A percentile compares a stretch with the other conserved stretches of the same genome.
Evolutionary conservation across 2,113 vertebrate species (phyloP).

Genomic region (Symphodus melops): DNA sequence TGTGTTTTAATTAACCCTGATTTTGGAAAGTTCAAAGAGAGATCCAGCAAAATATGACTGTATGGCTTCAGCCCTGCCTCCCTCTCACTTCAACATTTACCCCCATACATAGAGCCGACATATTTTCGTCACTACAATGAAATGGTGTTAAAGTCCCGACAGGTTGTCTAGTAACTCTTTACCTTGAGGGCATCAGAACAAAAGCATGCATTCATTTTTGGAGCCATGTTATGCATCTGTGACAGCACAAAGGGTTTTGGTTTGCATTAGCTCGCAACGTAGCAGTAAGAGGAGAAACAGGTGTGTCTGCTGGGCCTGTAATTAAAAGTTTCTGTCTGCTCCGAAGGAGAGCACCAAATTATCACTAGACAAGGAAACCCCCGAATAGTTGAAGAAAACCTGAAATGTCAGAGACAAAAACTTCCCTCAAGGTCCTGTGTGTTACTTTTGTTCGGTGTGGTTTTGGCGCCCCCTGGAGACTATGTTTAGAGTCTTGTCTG

Average conservation of each 20-base stretch:
- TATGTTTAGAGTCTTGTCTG: too few relatives aligned
- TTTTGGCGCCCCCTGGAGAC: too few relatives aligned
- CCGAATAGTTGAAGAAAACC: conserved; percentile 14
- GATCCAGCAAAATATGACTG: not conserved
- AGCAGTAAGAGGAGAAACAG: conserved; percentile 48
- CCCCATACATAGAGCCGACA: too few relatives aligned
- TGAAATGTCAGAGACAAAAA: not conserved
- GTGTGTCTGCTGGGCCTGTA: conserved; percentile 56
- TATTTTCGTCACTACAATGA: conserved; percentile 7
- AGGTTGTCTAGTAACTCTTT: conserved; percentile 18
- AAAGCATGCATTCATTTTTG: conserved; percentile 58
- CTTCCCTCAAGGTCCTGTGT: not conserved
- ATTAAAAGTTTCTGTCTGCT: conserved; percentile 57
- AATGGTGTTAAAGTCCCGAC: conserved; percentile 22
- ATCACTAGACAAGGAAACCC: conserved; percentile 54
- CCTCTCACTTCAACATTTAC: not conserved
- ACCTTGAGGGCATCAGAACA: conserved; percentile 59
- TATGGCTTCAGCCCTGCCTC: not conserved
- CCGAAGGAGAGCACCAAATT: conserved; percentile 32
- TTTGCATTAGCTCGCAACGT: conserved; percentile 48
- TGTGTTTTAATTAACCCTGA: too few relatives aligned
- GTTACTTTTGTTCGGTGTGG: too few relatives aligned
- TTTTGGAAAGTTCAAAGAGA: not conserved
- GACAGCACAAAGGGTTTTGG: conserved; percentile 27
- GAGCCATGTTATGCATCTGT: conserved; percentile 4